Base-by-base conservation (phyloP, 2,797 vertebrate genomes). In the Harpagifer antarcticus region DNA sequence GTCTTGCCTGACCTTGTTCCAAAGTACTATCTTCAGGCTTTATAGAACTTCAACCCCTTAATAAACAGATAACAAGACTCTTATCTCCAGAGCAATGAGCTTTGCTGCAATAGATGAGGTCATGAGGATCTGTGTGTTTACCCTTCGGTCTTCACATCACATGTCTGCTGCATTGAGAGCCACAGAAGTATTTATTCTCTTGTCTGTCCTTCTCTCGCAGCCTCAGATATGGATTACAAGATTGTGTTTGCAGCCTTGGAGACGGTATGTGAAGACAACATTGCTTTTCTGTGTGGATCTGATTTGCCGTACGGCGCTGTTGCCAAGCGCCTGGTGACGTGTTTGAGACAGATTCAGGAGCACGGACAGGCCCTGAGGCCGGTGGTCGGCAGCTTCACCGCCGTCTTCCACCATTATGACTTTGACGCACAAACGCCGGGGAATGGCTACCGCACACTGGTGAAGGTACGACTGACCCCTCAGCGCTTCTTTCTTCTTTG, bases 361-460 rank as follows among this genome's bases (percentile, higher is more conserved):
- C 94, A 95, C 17, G 85, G 90, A 17, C 87, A 74, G 3, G 92
- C 86, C 1, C 60, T 95, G 64, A 78, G 90, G 65, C 92, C 93
- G 0, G 33, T 95, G 40, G 89, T 95, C 3, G 42, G 67, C 55
- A 79, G 85, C 81, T 94, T 96, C 68, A 78, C 89, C 9, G 8
- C 80, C 2, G 61, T 95, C 57, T 95, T 87, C 68, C 93, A 95
- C 63, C 93, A 93, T 62, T 95, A 93, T 17, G 95, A 96, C 87
- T 92, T 95, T 16, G 94, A 95, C 2, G 65, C 63, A 11, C 60
- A 91, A 23, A 95, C 95, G 0, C 94, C 94, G 0, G 94, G 90
- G 3, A 96, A 96, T 11, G 95, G 95, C 12, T 96, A 95, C 85
- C 94, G 95, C 54, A 94, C 94, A 0, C 87, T 96, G 72, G 91